Evolutionary conservation across 2,113 vertebrate species (phyloP).

Genomic region (Lophotis ruficrista): DNA sequence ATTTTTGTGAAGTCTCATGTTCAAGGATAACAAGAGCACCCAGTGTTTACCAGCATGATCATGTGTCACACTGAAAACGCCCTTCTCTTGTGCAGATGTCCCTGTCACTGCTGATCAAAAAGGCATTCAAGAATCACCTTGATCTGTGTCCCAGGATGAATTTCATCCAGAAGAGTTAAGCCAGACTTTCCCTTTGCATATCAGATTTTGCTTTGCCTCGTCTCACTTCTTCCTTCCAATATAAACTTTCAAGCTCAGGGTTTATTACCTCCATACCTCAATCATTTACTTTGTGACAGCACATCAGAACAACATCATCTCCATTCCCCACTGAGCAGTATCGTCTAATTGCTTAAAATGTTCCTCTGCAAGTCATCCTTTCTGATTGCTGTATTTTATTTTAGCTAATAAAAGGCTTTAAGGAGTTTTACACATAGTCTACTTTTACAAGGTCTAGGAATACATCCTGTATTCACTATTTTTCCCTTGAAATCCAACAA

Average conservation of each 20-base stretch:
- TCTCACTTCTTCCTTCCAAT: neutral
- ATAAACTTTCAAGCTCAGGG: neutral
- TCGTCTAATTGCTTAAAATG: neutral
- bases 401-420: neutral
- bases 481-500: neutral
- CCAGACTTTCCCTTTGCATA: neutral
- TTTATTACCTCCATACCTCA: slow-evolving; percentile 22
- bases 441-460: neutral
- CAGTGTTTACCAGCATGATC: neutral
- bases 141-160: slow-evolving; percentile 15
- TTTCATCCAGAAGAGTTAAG: slow-evolving; percentile 9
- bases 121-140: neutral
- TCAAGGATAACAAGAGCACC: neutral
- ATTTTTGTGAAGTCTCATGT: neutral
- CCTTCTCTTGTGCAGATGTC: neutral
- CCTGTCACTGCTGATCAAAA: slow-evolving; percentile 5
- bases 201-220: slow-evolving; percentile 14
- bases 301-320: neutral
- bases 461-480: neutral
- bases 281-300: neutral
- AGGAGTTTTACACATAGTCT: neutral
- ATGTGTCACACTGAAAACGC: neutral
- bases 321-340: neutral
- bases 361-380: neutral
- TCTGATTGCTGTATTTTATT: slow-evolving; percentile 6